Evolutionary conservation across 2,113 vertebrate genomes (phyloP).

Genomic region (Ailurus styani): DNA sequence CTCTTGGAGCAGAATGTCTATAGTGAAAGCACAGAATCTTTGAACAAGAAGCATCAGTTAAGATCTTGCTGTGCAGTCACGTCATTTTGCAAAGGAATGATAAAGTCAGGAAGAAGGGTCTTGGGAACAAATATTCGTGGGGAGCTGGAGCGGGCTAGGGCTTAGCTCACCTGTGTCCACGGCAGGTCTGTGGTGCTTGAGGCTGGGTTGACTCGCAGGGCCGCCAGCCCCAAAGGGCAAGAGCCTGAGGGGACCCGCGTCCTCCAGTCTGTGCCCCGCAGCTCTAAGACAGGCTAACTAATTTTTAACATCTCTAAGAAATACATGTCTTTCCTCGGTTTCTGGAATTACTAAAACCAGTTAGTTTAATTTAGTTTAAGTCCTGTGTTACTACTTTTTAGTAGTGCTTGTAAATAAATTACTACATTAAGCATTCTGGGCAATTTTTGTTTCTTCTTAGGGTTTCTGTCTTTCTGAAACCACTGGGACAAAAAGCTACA

Average conservation of each 20-base stretch:
- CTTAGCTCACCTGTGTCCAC: not conserved
- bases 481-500: not conserved
- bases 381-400: conserved; percentile 49
- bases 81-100: not conserved
- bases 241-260: rapidly evolving
- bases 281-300: not conserved
- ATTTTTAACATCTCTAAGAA: conserved; percentile 47
- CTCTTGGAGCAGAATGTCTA: not conserved
- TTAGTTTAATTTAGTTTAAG: conserved; percentile 58
- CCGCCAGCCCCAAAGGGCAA: rapidly evolving
- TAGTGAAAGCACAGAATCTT: not conserved
- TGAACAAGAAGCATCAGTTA: not conserved
- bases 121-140: not conserved
- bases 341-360: conserved; percentile 42
- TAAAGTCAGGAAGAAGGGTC: not conserved
- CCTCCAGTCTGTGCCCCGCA: not conserved
- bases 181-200: not conserved
- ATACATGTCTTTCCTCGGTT: conserved; percentile 44
- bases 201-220: too few species aligned
- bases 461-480: conserved; percentile 18
- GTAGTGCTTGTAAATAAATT: conserved; percentile 56
- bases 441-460: conserved; percentile 50
- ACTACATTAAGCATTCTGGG: conserved; percentile 36
- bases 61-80: not conserved
- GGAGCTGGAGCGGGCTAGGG: not conserved